Evolutionary conservation across 2,888 invertebrate genomes (phyloP).

Genomic region (Saturnia japonica): DNA sequence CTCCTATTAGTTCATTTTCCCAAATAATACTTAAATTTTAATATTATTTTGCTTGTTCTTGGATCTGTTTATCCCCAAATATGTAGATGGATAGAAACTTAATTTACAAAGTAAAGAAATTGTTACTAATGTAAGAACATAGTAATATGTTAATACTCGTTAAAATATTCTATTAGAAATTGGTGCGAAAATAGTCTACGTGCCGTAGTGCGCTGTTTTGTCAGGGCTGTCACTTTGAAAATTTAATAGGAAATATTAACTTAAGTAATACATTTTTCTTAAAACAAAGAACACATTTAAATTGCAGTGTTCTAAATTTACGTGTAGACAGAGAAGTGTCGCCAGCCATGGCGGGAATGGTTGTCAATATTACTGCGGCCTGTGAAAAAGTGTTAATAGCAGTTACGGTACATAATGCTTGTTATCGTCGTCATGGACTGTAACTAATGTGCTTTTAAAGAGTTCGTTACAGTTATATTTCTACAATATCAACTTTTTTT

Average conservation of each 20-base stretch:
- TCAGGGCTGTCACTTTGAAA: not conserved
- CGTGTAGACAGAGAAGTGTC: slow-evolving; percentile 1
- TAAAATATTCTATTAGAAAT: not conserved
- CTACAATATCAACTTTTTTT: not conserved
- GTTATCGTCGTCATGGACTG: slow-evolving; percentile 15
- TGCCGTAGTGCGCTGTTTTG: not conserved
- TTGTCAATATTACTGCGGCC: not conserved
- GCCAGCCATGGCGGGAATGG: slow-evolving; percentile 3
- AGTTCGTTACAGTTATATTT: slow-evolving; percentile 7
- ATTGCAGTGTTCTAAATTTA: not conserved
- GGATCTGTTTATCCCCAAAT: too few relatives aligned
- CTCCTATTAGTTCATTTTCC: not conserved
- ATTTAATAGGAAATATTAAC: not conserved
- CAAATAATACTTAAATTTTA: too few relatives aligned
- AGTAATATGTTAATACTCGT: not conserved
- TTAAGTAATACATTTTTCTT: too few relatives aligned
- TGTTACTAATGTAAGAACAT: not conserved
- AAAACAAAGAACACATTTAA: slow-evolving; percentile 11
- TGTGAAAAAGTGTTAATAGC: slow-evolving; percentile 3
- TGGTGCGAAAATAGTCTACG: not conserved
- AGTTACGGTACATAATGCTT: slow-evolving; percentile 11
- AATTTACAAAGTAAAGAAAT: not conserved
- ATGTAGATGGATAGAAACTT: too few relatives aligned
- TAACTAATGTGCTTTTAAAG: slow-evolving; percentile 10
- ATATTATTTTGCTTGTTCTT: too few relatives aligned